Percentiles rank a stretch among this genome's conserved stretches.
Evolutionary conservation across 2,113 vertebrate species (phyloP).

Genomic region (Prolemur simus): DNA sequence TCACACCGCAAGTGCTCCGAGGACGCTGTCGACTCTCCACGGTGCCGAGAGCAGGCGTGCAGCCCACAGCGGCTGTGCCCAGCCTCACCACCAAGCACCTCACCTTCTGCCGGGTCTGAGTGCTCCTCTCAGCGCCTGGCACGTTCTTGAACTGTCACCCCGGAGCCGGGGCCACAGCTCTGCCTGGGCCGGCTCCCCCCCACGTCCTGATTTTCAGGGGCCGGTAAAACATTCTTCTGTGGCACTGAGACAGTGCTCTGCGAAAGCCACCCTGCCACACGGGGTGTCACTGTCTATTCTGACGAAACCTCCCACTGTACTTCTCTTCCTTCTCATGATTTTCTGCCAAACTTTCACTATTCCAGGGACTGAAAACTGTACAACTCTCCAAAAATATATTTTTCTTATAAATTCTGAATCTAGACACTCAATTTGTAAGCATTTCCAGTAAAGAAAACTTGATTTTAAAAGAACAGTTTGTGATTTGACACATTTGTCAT

Average conservation of each 20-base stretch:
- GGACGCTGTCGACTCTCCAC: rapidly evolving
- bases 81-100: rapidly evolving
- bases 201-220: rapidly evolving
- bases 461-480: background rate
- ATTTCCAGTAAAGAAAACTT: background rate
- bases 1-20: rapidly evolving
- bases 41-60: rapidly evolving
- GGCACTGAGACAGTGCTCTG: rapidly evolving
- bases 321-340: too few species aligned
- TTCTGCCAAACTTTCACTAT: background rate
- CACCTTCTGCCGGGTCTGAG: background rate
- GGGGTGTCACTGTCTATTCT: rapidly evolving
- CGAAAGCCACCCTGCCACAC: background rate
- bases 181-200: rapidly evolving
- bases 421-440: background rate
- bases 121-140: rapidly evolving
- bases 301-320: rapidly evolving
- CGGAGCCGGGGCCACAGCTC: background rate
- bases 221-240: rapidly evolving
- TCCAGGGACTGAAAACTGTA: rapidly evolving
- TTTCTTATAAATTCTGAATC: background rate
- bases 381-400: background rate
- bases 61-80: rapidly evolving
- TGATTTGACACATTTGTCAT: background rate
- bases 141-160: rapidly evolving